Conservation (phyloP, 2,888 invertebrate genomes). For the Fragum whitleyi region DNA sequence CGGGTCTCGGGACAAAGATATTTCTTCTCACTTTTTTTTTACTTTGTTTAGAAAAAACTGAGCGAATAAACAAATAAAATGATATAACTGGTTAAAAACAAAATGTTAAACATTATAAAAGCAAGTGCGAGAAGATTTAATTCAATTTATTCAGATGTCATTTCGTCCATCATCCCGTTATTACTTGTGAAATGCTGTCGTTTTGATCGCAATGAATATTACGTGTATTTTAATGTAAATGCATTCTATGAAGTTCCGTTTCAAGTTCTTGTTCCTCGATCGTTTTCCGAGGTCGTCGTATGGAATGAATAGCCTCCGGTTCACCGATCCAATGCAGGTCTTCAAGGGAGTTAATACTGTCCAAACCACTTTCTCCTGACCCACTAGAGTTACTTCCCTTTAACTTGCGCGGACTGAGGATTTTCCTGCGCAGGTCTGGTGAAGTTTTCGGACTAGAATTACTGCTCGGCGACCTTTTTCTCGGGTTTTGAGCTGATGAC, state of each 20-base stretch:
- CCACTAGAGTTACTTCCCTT: constrained; percentile 49
- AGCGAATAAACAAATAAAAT: too few relatives aligned
- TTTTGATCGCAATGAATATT: too few relatives aligned
- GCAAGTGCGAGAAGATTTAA: too few relatives aligned
- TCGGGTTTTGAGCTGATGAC: constrained; percentile 47
- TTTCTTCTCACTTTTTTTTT: too few relatives aligned
- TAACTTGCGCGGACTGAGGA: constrained; percentile 11
- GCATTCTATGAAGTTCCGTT: constrained; percentile 63
- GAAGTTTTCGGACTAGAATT: constrained; percentile 46
- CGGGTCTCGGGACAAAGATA: too few relatives aligned
- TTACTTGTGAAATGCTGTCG: too few relatives aligned
- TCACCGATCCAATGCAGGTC: constrained; percentile 74
- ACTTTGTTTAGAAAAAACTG: too few relatives aligned
- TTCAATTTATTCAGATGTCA: too few relatives aligned
- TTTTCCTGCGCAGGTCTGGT: constrained; percentile 48
- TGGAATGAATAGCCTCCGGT: constrained; percentile 77
- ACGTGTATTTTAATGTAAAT: constrained; percentile 1
- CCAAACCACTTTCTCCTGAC: constrained; percentile 46
- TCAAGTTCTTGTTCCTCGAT: constrained; percentile 74
- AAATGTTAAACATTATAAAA: too few relatives aligned
- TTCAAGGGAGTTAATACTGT: constrained; percentile 64
- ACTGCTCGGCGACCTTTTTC: constrained; percentile 4
- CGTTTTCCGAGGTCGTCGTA: constrained; percentile 73
- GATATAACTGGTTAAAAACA: too few relatives aligned
- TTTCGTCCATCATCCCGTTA: too few relatives aligned